A percentile compares a stretch with the other conserved stretches of the same genome.
Evolutionary conservation across 2,888 invertebrate genomes (phyloP).

Genomic region (Synanthedon formicaeformis): DNA sequence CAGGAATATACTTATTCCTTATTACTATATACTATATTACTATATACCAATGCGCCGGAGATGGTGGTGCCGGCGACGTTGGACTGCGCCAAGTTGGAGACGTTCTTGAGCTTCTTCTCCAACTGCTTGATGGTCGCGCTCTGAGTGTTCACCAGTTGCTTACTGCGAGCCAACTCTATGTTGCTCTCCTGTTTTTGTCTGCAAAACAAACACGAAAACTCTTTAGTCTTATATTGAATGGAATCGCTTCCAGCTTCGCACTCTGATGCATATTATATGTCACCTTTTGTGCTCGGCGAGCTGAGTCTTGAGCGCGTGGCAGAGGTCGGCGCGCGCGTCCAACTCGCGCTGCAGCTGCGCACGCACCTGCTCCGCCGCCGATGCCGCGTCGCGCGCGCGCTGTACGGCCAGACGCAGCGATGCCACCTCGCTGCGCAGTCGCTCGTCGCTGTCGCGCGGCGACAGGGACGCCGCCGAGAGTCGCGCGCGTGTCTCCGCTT

Average conservation of each 20-base stretch:
- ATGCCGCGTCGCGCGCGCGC: conserved; percentile 50
- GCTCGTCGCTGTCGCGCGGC: conserved; percentile 12
- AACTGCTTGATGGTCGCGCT: conserved; percentile 55
- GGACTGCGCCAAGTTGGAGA: neutral
- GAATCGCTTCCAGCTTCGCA: too few relatives aligned
- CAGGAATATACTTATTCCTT: too few relatives aligned
- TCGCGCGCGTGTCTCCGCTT: conserved; percentile 72
- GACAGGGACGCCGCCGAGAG: conserved; percentile 52
- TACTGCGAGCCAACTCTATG: conserved; percentile 42
- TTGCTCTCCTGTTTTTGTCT: conserved; percentile 41
- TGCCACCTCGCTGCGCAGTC: conserved; percentile 58
- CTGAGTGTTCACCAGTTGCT: conserved; percentile 38
- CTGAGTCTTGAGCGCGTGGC: conserved; percentile 37
- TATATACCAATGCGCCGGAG: conserved; percentile 13
- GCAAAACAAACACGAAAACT: neutral
- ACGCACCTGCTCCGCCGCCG: conserved; percentile 51
- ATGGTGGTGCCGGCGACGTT: neutral
- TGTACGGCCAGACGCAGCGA: conserved; percentile 66
- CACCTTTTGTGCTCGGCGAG: conserved; percentile 44
- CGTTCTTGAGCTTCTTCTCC: conserved; percentile 41
- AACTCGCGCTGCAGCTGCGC: conserved; percentile 43
- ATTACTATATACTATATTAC: too few relatives aligned
- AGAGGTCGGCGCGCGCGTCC: conserved; percentile 29
- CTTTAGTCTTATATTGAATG: too few relatives aligned
- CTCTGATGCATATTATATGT: too few relatives aligned